phyloP scores from a whole-genome alignment of 2,113 vertebrate species.

The Bubo scandiacus region DNA sequence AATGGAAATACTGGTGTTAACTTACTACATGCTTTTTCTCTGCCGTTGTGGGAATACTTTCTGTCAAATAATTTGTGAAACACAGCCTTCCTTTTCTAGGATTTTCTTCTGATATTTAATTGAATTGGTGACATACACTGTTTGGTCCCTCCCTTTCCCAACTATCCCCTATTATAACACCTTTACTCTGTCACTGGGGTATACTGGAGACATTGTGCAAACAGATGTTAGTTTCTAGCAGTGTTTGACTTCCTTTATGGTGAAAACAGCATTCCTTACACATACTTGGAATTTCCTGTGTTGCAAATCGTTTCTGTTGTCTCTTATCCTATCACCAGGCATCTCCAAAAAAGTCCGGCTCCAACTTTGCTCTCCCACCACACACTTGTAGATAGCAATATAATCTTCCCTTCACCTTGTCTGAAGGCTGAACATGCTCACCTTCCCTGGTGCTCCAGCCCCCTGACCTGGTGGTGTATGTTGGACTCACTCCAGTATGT shows the following conservation, averaged over 20 bases:
- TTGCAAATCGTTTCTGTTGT: not conserved
- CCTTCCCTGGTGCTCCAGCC: not conserved
- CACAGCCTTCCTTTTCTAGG: not conserved
- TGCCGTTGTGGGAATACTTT: not conserved
- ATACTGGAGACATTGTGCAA: not conserved
- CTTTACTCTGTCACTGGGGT: not conserved
- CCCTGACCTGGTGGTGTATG: too few relatives aligned
- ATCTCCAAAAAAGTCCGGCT: not conserved
- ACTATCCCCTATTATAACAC: not conserved
- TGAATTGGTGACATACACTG: not conserved
- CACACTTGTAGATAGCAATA: not conserved
- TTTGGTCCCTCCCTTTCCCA: not conserved
- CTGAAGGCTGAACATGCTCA: not conserved
- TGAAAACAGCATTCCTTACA: not conserved
- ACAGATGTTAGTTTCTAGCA: not conserved
- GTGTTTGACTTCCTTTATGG: not conserved
- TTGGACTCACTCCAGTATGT: not conserved
- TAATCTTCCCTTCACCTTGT: not conserved
- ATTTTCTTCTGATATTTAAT: not conserved
- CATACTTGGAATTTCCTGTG: not conserved
- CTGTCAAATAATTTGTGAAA: not conserved
- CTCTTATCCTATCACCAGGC: not conserved
- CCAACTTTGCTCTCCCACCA: not conserved
- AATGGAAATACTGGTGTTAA: not conserved
- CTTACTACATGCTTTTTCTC: not conserved